These are phyloP conservation scores for Rutpela maculata DNA, from an alignment of 2,888 invertebrate species.

Conservation along the genomic window DNA sequence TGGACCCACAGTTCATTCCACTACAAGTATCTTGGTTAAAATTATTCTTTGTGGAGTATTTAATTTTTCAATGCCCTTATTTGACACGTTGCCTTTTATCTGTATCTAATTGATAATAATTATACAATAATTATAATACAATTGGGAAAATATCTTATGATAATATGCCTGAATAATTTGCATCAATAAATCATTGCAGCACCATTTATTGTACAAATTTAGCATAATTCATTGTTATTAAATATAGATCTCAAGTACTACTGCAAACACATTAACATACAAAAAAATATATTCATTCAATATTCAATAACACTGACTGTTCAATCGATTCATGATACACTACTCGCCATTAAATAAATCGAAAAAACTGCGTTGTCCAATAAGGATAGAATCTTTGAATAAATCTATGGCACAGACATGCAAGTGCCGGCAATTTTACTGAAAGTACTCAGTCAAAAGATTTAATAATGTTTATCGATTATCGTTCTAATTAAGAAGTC, in stretches of 20 bases:
- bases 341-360: background rate
- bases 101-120: constrained; percentile 10
- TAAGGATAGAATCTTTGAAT: background rate
- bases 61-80: background rate
- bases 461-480: constrained; percentile 9
- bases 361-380: too few relatives aligned
- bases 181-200: constrained; percentile 1
- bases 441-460: background rate
- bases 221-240: background rate
- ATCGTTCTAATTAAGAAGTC: constrained; percentile 22
- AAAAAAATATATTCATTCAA: background rate
- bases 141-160: constrained; percentile 8
- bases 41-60: background rate
- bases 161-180: constrained; percentile 12
- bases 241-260: background rate
- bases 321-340: background rate
- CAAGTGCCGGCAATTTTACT: background rate
- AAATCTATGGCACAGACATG: background rate
- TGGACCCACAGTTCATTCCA: too few relatives aligned
- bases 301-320: constrained; percentile 18
- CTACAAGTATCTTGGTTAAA: too few relatives aligned
- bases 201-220: background rate
- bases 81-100: background rate
- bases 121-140: constrained; percentile 15
- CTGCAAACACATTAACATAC: constrained; percentile 3